Percentiles rank a stretch among this genome's conserved stretches.
Conservation (phyloP, 2,113 vertebrate species). For the Pardalotus punctatus region DNA sequence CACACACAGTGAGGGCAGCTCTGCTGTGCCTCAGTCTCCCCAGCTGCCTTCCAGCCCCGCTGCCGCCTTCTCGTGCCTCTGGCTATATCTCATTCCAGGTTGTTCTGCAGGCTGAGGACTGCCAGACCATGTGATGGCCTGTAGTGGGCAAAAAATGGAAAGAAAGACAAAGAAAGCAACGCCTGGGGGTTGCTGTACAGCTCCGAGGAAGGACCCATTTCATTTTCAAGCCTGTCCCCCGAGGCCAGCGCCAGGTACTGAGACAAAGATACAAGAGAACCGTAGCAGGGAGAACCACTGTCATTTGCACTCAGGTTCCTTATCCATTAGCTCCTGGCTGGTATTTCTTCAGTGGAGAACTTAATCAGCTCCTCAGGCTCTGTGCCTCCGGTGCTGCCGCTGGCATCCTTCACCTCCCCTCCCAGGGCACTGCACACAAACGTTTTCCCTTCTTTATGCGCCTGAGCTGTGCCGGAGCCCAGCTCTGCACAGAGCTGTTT, state of each 20-base stretch:
- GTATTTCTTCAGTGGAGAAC: not conserved
- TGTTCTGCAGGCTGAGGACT: not conserved
- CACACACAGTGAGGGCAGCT: not conserved
- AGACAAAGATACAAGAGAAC: not conserved
- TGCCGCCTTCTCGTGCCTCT: not conserved
- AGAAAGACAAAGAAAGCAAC: not conserved
- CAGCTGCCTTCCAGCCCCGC: not conserved
- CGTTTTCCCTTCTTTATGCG: accelerated
- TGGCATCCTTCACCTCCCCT: not conserved
- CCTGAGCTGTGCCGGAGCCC: not conserved
- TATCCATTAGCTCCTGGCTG: not conserved
- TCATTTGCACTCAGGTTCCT: conserved; percentile 24
- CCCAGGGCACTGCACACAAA: not conserved
- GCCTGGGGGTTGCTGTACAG: not conserved
- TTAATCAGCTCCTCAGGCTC: not conserved
- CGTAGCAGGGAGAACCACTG: not conserved
- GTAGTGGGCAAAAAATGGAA: not conserved
- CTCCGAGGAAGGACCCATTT: not conserved
- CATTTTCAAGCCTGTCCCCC: not conserved
- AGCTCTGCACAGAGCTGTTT: not conserved
- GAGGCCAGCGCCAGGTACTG: not conserved
- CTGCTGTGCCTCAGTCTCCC: not conserved
- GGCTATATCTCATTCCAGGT: not conserved
- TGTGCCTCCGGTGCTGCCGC: not conserved
- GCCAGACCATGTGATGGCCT: not conserved